These are phyloP conservation scores for Mystacornis crossleyi DNA, from an alignment of 2,113 vertebrate genomes.

Conservation along the genomic window DNA sequence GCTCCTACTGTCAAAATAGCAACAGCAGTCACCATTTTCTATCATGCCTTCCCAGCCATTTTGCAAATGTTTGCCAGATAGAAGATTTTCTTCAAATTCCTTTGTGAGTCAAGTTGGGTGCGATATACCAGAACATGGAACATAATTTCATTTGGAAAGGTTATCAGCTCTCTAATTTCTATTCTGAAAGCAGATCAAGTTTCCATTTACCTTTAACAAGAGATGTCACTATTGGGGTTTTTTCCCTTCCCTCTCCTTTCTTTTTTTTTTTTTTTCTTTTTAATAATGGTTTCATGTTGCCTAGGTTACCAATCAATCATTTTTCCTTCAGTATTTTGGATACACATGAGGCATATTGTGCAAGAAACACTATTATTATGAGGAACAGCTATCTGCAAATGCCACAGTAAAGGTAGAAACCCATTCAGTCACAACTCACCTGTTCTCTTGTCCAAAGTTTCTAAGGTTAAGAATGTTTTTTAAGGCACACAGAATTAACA, in stretches of 20 bases:
- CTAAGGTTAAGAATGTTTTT: not conserved
- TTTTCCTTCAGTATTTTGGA: not conserved
- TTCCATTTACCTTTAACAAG: slow-evolving; percentile 20
- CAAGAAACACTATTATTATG: not conserved
- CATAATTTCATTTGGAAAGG: slow-evolving; percentile 15
- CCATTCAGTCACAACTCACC: not conserved
- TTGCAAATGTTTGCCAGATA: not conserved
- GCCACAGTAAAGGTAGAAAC: not conserved
- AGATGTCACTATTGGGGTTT: not conserved
- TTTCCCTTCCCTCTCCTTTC: accelerated
- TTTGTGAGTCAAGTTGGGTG: not conserved
- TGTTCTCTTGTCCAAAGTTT: not conserved
- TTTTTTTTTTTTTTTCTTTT: not conserved
- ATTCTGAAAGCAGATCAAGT: slow-evolving; percentile 13
- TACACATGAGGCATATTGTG: not conserved
- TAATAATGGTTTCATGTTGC: not conserved
- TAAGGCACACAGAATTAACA: not conserved
- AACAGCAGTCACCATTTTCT: not conserved
- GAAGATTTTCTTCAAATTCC: not conserved
- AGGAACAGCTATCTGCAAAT: not conserved
- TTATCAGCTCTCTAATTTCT: slow-evolving; percentile 51
- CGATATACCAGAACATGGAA: not conserved
- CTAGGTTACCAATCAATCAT: slow-evolving; percentile 37
- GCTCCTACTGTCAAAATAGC: not conserved
- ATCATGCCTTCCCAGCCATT: not conserved